phyloP scores from a whole-genome alignment of 2,888 invertebrate genomes.

The Agrotis ipsilon region DNA sequence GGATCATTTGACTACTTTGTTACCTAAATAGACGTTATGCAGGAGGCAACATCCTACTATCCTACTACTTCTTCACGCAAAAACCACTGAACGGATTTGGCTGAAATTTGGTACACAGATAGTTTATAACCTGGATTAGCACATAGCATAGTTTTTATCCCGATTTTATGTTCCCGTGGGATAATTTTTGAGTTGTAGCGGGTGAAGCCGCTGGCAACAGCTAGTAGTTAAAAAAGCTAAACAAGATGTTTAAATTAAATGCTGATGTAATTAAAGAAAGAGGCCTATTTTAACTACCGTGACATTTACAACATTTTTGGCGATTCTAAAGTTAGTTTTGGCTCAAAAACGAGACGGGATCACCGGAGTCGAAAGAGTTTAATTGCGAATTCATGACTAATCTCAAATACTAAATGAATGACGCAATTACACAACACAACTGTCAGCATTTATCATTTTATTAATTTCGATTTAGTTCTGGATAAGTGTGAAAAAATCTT shows the following conservation, averaged over 20 bases:
- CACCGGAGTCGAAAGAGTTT: constrained; percentile 35
- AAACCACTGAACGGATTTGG: too few relatives aligned
- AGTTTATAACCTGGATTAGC: too few relatives aligned
- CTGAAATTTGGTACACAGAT: too few relatives aligned
- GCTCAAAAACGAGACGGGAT: constrained; percentile 57
- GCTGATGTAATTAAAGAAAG: background rate
- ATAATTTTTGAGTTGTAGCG: too few relatives aligned
- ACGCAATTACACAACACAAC: constrained; percentile 4
- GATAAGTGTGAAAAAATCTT: background rate
- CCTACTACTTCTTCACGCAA: too few relatives aligned
- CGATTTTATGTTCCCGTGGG: too few relatives aligned
- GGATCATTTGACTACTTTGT: too few relatives aligned
- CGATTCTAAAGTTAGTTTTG: constrained; percentile 53
- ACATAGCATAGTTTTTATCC: too few relatives aligned
- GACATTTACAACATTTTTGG: constrained; percentile 21
- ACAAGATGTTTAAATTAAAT: background rate
- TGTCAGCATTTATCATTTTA: constrained; percentile 25
- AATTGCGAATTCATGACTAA: constrained; percentile 49
- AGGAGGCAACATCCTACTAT: too few relatives aligned
- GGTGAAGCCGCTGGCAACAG: too few relatives aligned
- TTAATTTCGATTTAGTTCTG: constrained; percentile 8
- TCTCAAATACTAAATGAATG: constrained; percentile 15
- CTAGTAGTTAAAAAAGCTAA: too few relatives aligned
- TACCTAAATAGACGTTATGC: too few relatives aligned
- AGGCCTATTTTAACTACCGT: background rate